Base-by-base conservation (phyloP, 1,140 invertebrate species). In the Platorchestia sp. region DNA sequence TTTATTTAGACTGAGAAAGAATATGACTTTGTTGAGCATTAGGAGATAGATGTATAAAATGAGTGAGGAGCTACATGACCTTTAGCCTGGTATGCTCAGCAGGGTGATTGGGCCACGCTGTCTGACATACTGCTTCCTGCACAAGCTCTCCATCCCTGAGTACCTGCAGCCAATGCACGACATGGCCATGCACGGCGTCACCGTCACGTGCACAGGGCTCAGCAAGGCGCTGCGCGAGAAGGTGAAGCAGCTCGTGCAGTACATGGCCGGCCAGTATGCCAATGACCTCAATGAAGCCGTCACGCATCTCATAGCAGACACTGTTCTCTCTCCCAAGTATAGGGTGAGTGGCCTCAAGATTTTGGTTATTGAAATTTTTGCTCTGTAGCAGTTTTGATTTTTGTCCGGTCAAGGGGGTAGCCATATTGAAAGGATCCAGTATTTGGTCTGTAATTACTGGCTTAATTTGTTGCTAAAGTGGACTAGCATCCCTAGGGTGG, bases 231-330 rank as follows among this genome's bases (percentile, higher is more conserved):
- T 59, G 45, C 95, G 96, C 41, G 95, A 45, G n/a, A 97, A 98
- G 51, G 97, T 99, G 7, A 98, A 98, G 96, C 97, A 97, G 44
- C 98, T 98, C 96, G 98, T 99, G 0, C 97, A 98, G 96, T 98
- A 98, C 97, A 99, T 99, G 99, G 98, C 98, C 95, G 99, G 98
- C 7, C 97, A 98, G 36, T 98, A 98, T 96, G 98, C 97, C 36
- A 98, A 98, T 96, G 97, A 98, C 95, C 97, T 99, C 59, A 98
- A 98, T 51, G 97, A 97, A 95, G 97, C 98, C 96, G 98, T 98
- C 5, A 99, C 99, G 40, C 99, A 99, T 97, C 97, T 99, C 43
- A 97, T 99, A 7, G 98, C 98, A 27, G 98, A 98, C 41, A 59
- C 95, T 53, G 96, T 96, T 40, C 95, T 91, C 47, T 96, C 95